Evolutionary conservation across 2,113 vertebrate species (phyloP).

Genomic region (Sander lucioperca): DNA sequence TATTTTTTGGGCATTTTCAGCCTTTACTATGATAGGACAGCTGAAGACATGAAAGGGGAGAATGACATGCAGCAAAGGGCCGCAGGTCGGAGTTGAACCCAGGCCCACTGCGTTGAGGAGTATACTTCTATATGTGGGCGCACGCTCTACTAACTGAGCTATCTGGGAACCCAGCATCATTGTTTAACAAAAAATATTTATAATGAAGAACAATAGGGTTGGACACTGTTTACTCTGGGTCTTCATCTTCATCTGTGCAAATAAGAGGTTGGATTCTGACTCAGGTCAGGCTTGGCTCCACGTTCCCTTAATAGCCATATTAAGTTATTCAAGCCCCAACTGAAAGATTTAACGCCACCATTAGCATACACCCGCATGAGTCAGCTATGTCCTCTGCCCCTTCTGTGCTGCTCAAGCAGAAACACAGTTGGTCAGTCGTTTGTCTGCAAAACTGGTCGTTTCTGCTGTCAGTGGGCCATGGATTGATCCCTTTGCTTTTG

Average conservation of each 20-base stretch:
- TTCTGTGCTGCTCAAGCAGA: conserved; percentile 33
- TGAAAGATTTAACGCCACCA: conserved; percentile 63
- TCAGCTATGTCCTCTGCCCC: conserved; percentile 58
- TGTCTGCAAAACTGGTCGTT: conserved; percentile 45
- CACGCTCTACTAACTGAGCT: no score
- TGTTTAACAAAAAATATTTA: background rate
- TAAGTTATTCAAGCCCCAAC: conserved; percentile 58
- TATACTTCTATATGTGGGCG: no score
- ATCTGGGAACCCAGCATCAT: no score
- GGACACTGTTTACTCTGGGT: background rate
- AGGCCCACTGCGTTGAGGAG: no score
- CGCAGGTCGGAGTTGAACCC: no score
- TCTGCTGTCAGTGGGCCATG: conserved; percentile 32
- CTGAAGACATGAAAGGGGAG: no score
- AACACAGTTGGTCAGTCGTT: conserved; percentile 32
- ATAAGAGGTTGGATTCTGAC: conserved; percentile 26
- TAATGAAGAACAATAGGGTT: background rate
- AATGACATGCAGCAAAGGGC: no score
- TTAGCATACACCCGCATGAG: conserved; percentile 65
- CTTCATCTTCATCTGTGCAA: conserved; percentile 21
- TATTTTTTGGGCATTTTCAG: no score
- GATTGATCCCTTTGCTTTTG: conserved; percentile 54
- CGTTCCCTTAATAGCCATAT: conserved; percentile 37
- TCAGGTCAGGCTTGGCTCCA: background rate
- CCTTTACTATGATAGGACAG: no score